These are phyloP conservation scores for Rhynchopsitta pachyrhyncha DNA, from an alignment of 2,113 vertebrate genomes.

Conservation along the genomic window DNA sequence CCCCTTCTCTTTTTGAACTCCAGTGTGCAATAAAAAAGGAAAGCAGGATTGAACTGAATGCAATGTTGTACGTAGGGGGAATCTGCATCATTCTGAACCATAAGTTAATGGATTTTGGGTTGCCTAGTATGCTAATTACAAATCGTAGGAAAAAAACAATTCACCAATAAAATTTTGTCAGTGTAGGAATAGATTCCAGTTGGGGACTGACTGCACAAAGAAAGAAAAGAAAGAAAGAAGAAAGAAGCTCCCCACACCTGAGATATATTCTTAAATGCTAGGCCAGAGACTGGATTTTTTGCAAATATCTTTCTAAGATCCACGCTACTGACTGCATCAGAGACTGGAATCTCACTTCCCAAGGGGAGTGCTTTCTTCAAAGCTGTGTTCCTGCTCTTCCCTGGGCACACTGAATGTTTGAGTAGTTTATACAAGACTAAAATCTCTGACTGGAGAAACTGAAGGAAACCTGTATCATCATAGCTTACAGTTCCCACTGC, in stretches of 20 bases:
- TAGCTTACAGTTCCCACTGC: not conserved
- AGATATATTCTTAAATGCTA: not conserved
- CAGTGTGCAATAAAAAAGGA: not conserved
- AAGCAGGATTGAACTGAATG: not conserved
- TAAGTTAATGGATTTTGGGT: not conserved
- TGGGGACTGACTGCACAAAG: not conserved
- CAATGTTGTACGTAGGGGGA: not conserved
- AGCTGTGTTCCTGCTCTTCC: not conserved
- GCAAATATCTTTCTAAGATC: not conserved
- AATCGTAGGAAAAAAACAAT: not conserved
- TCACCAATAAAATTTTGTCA: not conserved
- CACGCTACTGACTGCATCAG: not conserved
- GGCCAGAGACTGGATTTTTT: not conserved
- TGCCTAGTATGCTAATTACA: not conserved
- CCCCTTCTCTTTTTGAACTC: not conserved
- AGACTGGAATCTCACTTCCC: not conserved
- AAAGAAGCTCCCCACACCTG: rapidly evolving
- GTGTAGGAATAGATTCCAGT: not conserved
- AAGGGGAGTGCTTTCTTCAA: not conserved
- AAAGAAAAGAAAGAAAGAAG: not conserved
- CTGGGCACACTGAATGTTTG: not conserved
- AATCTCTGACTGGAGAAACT: not conserved
- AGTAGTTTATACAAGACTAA: not conserved
- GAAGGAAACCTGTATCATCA: not conserved
- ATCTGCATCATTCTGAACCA: not conserved